phyloP scores from a whole-genome alignment of 1,140 invertebrate genomes.

The Babylonia areolata region DNA sequence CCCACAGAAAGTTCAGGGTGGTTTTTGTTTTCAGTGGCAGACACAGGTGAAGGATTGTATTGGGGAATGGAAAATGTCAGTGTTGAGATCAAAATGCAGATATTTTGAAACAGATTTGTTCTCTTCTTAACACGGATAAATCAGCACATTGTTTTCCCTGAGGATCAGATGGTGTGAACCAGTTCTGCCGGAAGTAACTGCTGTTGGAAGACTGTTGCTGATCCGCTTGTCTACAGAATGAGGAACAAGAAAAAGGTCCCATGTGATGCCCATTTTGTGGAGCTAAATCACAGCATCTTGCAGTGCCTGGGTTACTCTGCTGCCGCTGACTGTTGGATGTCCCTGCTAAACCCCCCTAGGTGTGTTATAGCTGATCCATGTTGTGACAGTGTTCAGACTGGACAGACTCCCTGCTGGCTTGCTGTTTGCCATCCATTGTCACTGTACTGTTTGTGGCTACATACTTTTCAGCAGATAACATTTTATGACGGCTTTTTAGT shows the following conservation, averaged over 20 bases:
- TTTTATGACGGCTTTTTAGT: constrained; percentile 15
- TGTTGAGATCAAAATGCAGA: too few species aligned
- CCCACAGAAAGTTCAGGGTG: too few species aligned
- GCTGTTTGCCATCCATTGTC: neutral
- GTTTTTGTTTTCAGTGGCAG: too few species aligned
- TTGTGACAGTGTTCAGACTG: neutral
- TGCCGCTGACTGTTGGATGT: neutral
- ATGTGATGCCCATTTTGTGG: neutral
- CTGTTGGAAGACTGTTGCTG: neutral
- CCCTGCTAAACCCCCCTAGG: neutral
- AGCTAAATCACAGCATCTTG: neutral
- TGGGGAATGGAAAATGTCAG: too few species aligned
- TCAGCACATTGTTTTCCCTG: too few species aligned
- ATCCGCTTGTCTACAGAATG: neutral
- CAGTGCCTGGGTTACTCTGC: neutral
- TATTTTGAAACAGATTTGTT: too few species aligned
- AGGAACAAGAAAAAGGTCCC: neutral
- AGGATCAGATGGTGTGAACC: neutral
- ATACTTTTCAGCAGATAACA: neutral
- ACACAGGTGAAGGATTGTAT: too few species aligned
- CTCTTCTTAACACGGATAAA: too few species aligned
- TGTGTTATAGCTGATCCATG: neutral
- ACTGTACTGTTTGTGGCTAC: constrained; percentile 17
- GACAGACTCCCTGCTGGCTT: constrained; percentile 13
- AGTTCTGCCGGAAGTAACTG: neutral